Conservation (phyloP, 1,140 invertebrate genomes). For the Hesperophylax magnus region DNA sequence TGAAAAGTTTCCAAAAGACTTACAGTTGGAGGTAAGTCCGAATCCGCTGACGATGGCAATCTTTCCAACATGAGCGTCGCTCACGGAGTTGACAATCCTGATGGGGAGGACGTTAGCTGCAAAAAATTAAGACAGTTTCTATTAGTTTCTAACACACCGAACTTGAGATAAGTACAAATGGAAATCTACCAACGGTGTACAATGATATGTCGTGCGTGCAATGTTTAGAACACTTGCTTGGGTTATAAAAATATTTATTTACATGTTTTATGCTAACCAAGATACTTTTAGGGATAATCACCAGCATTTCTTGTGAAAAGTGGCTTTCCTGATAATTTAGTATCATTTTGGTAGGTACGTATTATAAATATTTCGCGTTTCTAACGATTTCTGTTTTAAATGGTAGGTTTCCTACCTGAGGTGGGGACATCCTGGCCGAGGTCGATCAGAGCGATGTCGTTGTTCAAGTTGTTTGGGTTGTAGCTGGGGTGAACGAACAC, state of each 20-base stretch:
- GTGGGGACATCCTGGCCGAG: constrained; percentile 5
- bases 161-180: not conserved
- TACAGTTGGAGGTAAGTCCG: constrained; percentile 56
- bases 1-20: not conserved
- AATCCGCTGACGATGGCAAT: constrained; percentile 56
- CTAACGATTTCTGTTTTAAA: not conserved
- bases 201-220: not conserved
- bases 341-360: not conserved
- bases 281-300: no score
- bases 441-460: constrained; percentile 48
- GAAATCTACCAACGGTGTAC: not conserved
- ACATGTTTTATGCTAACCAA: no score
- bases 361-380: not conserved
- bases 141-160: not conserved
- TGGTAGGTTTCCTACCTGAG: constrained; percentile 20
- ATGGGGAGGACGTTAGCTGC: constrained; percentile 40
- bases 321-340: not conserved
- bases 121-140: not conserved
- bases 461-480: constrained; percentile 41
- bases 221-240: not conserved
- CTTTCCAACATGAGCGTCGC: constrained; percentile 8
- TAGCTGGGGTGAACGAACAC: constrained; percentile 37
- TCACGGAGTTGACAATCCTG: constrained; percentile 12
- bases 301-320: not conserved
- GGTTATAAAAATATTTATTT: no score